Conservation (phyloP, 2,113 vertebrate species). For the Taxidea taxus region DNA sequence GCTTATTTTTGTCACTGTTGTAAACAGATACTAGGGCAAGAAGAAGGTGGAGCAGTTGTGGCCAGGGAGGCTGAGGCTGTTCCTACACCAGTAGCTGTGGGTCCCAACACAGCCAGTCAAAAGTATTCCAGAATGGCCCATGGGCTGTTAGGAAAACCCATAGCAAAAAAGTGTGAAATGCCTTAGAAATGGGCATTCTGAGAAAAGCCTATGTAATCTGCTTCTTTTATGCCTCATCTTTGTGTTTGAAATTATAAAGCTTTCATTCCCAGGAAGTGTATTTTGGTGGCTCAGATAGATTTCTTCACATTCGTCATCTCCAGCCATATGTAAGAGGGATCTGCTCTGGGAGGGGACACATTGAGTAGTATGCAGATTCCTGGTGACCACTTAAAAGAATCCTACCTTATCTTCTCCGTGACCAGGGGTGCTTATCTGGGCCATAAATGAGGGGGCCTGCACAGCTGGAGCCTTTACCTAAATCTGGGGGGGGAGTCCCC, state of each 20-base stretch:
- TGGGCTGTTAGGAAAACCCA: not conserved
- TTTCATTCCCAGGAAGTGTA: not conserved
- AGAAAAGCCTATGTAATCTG: not conserved
- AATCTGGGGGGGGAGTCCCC: not conserved
- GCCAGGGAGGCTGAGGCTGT: not conserved
- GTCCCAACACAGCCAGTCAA: not conserved
- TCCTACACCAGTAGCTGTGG: not conserved
- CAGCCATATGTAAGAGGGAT: not conserved
- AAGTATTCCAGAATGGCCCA: not conserved
- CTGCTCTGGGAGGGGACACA: not conserved
- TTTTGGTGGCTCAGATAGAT: not conserved
- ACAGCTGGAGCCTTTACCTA: not conserved
- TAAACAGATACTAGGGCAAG: not conserved
- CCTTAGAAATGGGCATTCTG: not conserved
- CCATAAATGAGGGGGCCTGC: not conserved
- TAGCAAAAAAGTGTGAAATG: not conserved
- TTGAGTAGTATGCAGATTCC: not conserved
- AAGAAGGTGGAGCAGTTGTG: not conserved
- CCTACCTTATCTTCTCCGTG: not conserved
- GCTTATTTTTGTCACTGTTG: not conserved
- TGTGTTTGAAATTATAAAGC: slow-evolving; percentile 3
- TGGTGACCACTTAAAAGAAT: not conserved
- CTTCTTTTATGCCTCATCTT: not conserved
- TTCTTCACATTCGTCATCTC: not conserved
- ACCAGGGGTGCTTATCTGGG: not conserved